A percentile compares a stretch with the other conserved stretches of the same genome.
These are phyloP conservation scores for Pyrrhia umbra DNA, from an alignment of 2,888 invertebrate species.

Conservation along the genomic window DNA sequence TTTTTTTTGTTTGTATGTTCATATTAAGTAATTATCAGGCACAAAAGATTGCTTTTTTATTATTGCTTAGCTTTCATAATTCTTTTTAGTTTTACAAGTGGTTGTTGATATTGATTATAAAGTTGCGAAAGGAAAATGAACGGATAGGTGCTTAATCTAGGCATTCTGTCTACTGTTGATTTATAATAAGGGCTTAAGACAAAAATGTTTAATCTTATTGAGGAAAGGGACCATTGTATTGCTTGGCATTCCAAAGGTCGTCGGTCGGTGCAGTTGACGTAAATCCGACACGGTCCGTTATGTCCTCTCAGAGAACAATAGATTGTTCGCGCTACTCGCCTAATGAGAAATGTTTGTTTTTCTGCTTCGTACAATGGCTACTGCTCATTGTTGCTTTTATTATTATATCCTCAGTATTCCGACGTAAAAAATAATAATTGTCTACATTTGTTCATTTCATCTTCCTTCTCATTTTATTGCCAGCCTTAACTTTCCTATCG, in stretches of 20 bases:
- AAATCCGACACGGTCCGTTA: slow-evolving; percentile 88
- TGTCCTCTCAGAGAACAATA: slow-evolving; percentile 87
- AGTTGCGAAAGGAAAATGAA: slow-evolving; percentile 3
- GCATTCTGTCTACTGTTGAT: not conserved
- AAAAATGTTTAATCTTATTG: slow-evolving; percentile 20
- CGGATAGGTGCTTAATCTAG: not conserved
- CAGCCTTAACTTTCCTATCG: slow-evolving; percentile 15
- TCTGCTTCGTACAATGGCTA: slow-evolving; percentile 83
- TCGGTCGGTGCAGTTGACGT: slow-evolving; percentile 80
- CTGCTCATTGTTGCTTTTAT: slow-evolving; percentile 82
- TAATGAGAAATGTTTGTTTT: slow-evolving; percentile 90
- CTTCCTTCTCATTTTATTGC: slow-evolving; percentile 25
- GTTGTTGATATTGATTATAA: not conserved
- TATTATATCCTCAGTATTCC: slow-evolving; percentile 76
- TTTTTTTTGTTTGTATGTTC: slow-evolving; percentile 27
- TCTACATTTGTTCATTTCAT: slow-evolving; percentile 36
- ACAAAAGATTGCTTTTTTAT: slow-evolving; percentile 20
- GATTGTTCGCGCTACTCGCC: slow-evolving; percentile 83
- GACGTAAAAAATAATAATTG: slow-evolving; percentile 73
- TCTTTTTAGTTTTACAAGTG: slow-evolving; percentile 14
- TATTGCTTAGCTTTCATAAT: slow-evolving; percentile 1
- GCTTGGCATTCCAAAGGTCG: slow-evolving; percentile 76
- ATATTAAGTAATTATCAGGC: slow-evolving; percentile 19
- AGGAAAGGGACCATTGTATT: slow-evolving; percentile 44
- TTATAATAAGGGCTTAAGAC: slow-evolving; percentile 1